Evolutionary conservation across 2,888 invertebrate species (phyloP).

Genomic region (Phengaris arion): DNA sequence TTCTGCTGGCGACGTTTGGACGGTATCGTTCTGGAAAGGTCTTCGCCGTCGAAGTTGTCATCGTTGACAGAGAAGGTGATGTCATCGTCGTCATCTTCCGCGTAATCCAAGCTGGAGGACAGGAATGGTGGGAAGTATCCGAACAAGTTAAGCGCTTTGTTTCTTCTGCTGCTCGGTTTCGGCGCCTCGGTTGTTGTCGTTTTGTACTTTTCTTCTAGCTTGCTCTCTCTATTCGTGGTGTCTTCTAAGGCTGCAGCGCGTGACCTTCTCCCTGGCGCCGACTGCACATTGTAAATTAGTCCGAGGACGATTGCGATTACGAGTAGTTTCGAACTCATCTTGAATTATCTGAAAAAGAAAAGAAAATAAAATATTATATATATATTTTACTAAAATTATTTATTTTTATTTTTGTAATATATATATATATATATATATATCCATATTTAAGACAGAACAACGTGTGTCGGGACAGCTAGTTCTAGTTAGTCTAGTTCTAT

Average conservation of each 20-base stretch:
- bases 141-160: conserved; percentile 75
- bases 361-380: conserved; percentile 37
- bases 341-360: conserved; percentile 55
- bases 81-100: conserved; percentile 70
- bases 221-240: conserved; percentile 53
- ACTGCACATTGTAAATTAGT: conserved; percentile 50
- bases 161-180: conserved; percentile 59
- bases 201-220: conserved; percentile 64
- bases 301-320: conserved; percentile 53
- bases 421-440: too few relatives aligned
- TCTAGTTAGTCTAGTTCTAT: too few relatives aligned
- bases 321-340: conserved; percentile 57
- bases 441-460: too few relatives aligned
- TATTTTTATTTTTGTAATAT: too few relatives aligned
- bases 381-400: not conserved
- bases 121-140: conserved; percentile 74
- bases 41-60: conserved; percentile 68
- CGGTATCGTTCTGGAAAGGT: conserved; percentile 77
- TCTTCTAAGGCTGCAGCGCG: conserved; percentile 54
- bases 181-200: conserved; percentile 53
- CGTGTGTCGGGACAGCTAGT: too few relatives aligned
- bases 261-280: conserved; percentile 64
- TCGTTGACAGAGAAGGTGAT: conserved; percentile 77
- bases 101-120: conserved; percentile 68
- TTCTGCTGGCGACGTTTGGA: conserved; percentile 66